Conservation (phyloP, 2,113 vertebrate genomes). For the Vulpes lagopus region DNA sequence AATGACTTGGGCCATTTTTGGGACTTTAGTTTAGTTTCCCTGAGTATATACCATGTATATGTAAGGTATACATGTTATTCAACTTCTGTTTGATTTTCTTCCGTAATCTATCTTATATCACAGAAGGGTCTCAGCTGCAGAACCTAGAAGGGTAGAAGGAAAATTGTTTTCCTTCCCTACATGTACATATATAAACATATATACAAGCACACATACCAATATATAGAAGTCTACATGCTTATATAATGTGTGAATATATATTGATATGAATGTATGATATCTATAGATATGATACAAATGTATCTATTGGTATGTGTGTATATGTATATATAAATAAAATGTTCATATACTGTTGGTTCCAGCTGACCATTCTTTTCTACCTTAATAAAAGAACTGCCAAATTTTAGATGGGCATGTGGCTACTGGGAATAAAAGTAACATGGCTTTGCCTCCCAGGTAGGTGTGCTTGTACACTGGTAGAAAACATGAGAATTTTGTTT, state of each 20-base stretch:
- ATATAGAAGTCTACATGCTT: background rate
- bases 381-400: background rate
- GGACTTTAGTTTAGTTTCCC: background rate
- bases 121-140: background rate
- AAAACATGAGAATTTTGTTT: background rate
- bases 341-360: background rate
- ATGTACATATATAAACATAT: background rate
- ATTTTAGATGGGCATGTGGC: background rate
- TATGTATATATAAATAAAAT: background rate
- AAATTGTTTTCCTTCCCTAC: background rate
- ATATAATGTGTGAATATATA: background rate
- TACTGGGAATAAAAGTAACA: background rate
- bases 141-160: background rate
- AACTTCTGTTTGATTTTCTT: background rate
- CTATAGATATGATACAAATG: background rate
- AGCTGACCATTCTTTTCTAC: background rate
- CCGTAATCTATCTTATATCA: background rate
- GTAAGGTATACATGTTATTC: background rate
- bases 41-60: background rate
- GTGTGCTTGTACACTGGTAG: background rate
- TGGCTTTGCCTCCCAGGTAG: background rate
- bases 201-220: background rate
- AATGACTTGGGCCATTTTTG: background rate
- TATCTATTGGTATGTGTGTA: background rate
- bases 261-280: background rate